Conservation (phyloP, 2,888 invertebrate genomes). For the Drosophila putrida region DNA sequence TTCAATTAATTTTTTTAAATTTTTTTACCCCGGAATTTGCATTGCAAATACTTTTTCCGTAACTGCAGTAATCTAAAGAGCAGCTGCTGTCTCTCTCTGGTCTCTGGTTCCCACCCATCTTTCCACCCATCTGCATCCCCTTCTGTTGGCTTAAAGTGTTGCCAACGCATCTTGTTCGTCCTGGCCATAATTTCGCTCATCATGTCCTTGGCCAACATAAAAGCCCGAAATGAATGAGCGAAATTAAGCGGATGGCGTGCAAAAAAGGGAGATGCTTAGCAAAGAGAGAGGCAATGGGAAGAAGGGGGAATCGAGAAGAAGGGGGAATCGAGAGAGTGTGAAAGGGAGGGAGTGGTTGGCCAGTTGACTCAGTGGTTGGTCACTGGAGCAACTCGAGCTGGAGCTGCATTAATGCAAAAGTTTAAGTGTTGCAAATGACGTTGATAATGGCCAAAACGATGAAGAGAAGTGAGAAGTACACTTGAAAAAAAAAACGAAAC, state of each 20-base stretch:
- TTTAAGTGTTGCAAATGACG: constrained; percentile 78
- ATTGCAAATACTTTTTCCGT: constrained; percentile 3
- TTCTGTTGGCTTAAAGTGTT: constrained; percentile 3
- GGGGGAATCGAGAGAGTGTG: too few species aligned
- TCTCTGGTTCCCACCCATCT: too few species aligned
- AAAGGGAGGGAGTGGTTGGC: constrained; percentile 5
- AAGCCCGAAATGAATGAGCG: constrained; percentile 54
- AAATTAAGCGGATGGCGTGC: constrained; percentile 52
- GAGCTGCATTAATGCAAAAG: constrained; percentile 72
- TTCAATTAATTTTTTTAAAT: constrained; percentile 10
- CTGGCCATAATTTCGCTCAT: constrained; percentile 49
- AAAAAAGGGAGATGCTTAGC: background rate
- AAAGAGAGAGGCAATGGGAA: background rate
- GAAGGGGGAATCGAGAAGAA: too few species aligned
- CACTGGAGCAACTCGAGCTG: constrained; percentile 36
- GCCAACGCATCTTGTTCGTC: constrained; percentile 7
- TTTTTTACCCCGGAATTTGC: background rate
- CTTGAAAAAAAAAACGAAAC: too few species aligned
- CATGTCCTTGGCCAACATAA: constrained; percentile 63
- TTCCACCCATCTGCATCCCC: background rate
- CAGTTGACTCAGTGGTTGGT: constrained; percentile 54
- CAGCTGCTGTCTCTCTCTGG: constrained; percentile 12
- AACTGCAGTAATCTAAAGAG: constrained; percentile 10
- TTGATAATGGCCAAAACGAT: constrained; percentile 67
- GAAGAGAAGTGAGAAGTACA: constrained; percentile 3